phyloP scores from a whole-genome alignment of 2,888 invertebrate genomes.

The Synergus laeviventris region DNA sequence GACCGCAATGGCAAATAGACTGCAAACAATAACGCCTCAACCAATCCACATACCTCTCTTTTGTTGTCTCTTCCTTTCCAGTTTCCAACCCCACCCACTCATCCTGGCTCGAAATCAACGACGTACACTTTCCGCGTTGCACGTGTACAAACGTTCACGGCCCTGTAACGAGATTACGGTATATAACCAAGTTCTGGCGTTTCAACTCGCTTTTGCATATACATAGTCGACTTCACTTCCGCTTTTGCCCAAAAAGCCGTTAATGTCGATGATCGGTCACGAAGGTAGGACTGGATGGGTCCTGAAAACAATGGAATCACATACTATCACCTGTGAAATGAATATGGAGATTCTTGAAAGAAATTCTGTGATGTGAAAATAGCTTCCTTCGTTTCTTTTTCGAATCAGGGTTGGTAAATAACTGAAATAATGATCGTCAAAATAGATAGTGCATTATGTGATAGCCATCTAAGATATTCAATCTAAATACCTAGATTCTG shows the following conservation, averaged over 20 bases:
- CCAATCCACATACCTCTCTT: constrained; percentile 50
- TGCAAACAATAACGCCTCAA: constrained; percentile 47
- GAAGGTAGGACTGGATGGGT: constrained; percentile 51
- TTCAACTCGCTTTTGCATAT: constrained; percentile 61
- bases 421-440: too few species aligned
- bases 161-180: constrained; percentile 62
- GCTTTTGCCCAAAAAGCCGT: constrained; percentile 68
- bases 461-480: too few species aligned
- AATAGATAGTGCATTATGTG: too few species aligned
- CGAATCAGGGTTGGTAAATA: not conserved
- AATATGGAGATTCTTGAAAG: constrained; percentile 24
- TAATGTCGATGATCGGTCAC: constrained; percentile 62
- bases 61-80: constrained; percentile 48
- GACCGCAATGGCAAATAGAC: constrained; percentile 42
- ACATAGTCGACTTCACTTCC: constrained; percentile 64
- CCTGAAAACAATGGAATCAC: constrained; percentile 38
- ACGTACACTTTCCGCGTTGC: constrained; percentile 28
- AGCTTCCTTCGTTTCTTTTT: not conserved
- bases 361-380: not conserved
- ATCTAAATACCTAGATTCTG: too few species aligned
- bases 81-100: constrained; percentile 42
- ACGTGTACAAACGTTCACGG: constrained; percentile 47
- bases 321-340: constrained; percentile 13
- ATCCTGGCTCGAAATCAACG: constrained; percentile 40
- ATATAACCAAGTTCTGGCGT: constrained; percentile 53